phyloP scores from a whole-genome alignment of 2,797 vertebrate genomes.

The Yasuhikotakia modesta region DNA sequence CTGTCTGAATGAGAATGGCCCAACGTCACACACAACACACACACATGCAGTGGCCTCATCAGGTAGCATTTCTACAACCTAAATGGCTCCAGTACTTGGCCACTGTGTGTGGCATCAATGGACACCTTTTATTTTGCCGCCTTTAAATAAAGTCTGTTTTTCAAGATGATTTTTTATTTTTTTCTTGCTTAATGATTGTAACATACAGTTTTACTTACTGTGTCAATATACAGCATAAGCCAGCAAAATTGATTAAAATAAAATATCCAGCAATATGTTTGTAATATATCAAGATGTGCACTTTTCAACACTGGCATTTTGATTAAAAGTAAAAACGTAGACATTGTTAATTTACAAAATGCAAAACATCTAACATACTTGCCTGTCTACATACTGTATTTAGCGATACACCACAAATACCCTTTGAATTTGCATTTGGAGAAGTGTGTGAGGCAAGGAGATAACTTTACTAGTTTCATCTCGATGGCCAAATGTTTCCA shows the following conservation, averaged over 20 bases:
- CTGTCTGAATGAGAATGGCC: constrained; percentile 66
- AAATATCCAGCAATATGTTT: not conserved
- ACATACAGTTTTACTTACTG: not conserved
- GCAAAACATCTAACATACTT: not conserved
- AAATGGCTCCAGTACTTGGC: constrained; percentile 62
- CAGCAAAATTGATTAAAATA: not conserved
- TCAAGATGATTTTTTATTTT: not conserved
- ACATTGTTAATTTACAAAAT: constrained; percentile 6
- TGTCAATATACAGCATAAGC: not conserved
- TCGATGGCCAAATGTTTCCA: constrained; percentile 63
- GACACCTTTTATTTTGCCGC: constrained; percentile 57
- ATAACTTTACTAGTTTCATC: constrained; percentile 57
- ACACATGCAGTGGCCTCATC: constrained; percentile 64
- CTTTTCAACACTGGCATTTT: not conserved
- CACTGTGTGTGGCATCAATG: constrained; percentile 62
- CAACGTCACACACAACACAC: constrained; percentile 63
- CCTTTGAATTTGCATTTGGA: constrained; percentile 29
- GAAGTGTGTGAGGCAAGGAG: constrained; percentile 52
- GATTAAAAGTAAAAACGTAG: not conserved
- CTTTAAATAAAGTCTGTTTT: constrained; percentile 56
- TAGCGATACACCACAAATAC: constrained; percentile 14
- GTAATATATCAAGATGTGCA: too few relatives aligned
- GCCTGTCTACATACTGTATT: not conserved
- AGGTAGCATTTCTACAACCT: constrained; percentile 66
- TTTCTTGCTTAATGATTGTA: constrained; percentile 1